Evolutionary conservation across 2,888 invertebrate genomes (phyloP).

Genomic region (Stenolophus ochropezus): DNA sequence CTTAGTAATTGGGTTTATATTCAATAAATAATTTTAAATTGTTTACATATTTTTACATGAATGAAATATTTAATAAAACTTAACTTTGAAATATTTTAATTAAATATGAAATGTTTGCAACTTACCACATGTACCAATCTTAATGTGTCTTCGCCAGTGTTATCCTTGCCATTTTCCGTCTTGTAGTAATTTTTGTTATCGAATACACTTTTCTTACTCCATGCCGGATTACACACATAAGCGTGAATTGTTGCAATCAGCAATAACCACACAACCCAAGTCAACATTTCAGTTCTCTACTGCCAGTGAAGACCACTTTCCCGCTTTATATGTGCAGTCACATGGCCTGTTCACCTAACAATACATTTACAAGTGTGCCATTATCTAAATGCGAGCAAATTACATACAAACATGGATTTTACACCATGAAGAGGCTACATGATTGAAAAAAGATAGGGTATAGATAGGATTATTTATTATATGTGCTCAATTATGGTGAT

Average conservation of each 20-base stretch:
- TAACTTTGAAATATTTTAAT: too few relatives aligned
- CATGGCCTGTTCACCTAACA: neutral
- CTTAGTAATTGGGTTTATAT: too few relatives aligned
- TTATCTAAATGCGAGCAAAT: neutral
- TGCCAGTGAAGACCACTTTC: neutral
- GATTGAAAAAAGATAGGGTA: conserved; percentile 2
- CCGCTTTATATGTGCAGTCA: neutral
- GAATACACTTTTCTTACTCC: neutral
- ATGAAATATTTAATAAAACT: too few relatives aligned
- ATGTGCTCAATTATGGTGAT: neutral
- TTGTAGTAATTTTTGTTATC: conserved; percentile 22
- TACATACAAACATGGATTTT: neutral
- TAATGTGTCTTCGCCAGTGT: conserved; percentile 14
- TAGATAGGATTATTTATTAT: neutral
- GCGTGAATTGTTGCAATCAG: neutral
- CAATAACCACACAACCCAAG: neutral
- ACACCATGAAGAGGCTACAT: conserved; percentile 12
- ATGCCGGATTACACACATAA: neutral
- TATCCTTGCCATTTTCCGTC: neutral
- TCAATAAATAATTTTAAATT: too few relatives aligned
- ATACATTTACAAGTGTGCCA: neutral
- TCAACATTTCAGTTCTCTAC: neutral
- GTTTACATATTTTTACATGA: too few relatives aligned
- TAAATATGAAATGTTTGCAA: neutral
- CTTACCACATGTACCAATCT: conserved; percentile 42